A percentile compares a stretch with the other conserved stretches of the same genome.
These are phyloP conservation scores for Sebastes variabilis DNA, from an alignment of 2,797 vertebrate species.

Conservation along the genomic window DNA sequence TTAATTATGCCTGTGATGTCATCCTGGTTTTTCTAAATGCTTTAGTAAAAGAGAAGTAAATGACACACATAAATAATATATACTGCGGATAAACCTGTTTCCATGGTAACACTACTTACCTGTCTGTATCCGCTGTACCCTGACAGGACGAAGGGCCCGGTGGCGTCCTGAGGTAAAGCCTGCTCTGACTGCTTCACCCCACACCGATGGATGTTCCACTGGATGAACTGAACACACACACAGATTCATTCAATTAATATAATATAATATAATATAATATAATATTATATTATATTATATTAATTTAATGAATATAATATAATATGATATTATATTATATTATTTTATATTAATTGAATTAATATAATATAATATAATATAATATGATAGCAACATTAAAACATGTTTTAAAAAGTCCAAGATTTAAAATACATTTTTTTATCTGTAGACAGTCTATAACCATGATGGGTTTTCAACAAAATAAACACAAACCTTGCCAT, in stretches of 20 bases:
- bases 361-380: no score
- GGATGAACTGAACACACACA: constrained; percentile 87
- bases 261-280: no score
- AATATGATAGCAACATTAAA: no score
- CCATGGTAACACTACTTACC: constrained; percentile 25
- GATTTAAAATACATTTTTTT: no score
- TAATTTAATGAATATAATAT: no score
- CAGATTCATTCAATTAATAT: no score
- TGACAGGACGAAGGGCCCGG: constrained; percentile 93
- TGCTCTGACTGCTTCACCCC: constrained; percentile 93
- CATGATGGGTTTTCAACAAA: background rate
- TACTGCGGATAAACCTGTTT: background rate
- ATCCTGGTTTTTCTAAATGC: no score
- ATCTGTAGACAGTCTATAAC: no score
- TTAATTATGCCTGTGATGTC: background rate
- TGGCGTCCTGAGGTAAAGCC: constrained; percentile 88
- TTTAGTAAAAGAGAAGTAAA: background rate
- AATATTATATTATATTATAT: no score
- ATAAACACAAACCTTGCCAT: constrained; percentile 88
- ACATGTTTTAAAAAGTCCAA: no score
- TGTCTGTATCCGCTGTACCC: constrained; percentile 93
- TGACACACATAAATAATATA: background rate
- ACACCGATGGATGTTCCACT: constrained; percentile 98
- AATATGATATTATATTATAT: no score
- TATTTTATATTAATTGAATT: no score